phyloP scores from a whole-genome alignment of 1,140 invertebrate genomes.

The Periplaneta americana region DNA sequence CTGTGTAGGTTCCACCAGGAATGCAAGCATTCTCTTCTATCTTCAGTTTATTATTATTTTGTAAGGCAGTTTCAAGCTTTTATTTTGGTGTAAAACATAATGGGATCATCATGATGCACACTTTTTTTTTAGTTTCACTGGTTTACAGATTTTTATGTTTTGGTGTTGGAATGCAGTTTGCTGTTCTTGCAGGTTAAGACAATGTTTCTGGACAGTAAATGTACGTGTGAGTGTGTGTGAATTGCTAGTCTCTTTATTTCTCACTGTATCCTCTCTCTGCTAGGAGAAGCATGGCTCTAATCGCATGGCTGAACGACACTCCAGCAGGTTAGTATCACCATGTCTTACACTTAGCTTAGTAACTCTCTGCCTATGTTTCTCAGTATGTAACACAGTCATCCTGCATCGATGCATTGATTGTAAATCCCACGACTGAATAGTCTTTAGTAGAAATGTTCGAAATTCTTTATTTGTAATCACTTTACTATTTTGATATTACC shows the following conservation, averaged over 20 bases:
- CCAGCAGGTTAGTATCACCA: conserved; percentile 20
- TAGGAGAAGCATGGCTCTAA: conserved; percentile 27
- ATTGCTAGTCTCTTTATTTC: neutral
- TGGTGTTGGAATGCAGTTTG: neutral
- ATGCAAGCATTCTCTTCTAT: neutral
- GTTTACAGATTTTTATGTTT: neutral
- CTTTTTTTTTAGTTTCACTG: neutral
- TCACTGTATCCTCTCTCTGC: neutral
- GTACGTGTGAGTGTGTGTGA: neutral
- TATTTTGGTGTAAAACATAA: neutral
- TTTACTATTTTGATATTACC: no score
- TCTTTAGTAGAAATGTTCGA: no score
- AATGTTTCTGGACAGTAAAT: neutral
- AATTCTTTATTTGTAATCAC: no score
- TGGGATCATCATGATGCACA: neutral
- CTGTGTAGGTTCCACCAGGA: neutral
- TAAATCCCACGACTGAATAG: no score
- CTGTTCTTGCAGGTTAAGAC: neutral
- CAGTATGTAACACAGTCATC: neutral
- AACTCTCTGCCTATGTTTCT: neutral
- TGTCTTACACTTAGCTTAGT: neutral
- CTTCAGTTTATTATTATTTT: neutral
- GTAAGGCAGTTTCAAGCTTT: neutral
- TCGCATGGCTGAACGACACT: conserved; percentile 18
- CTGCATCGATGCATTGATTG: no score